phyloP scores from a whole-genome alignment of 2,888 invertebrate species.

The Trichogramma evanescens region DNA sequence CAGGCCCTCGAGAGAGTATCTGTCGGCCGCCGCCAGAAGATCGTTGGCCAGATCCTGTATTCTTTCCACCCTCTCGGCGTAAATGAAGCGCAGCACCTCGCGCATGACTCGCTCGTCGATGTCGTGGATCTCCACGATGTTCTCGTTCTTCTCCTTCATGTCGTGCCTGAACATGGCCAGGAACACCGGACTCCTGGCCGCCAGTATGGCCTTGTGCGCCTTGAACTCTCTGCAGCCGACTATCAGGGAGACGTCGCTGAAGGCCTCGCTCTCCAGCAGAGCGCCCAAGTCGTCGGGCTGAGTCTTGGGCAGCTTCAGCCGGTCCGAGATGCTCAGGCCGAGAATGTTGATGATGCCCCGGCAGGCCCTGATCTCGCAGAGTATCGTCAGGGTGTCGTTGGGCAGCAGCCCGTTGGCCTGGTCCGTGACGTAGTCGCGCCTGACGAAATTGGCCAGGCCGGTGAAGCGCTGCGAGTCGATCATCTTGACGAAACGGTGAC shows the following conservation, averaged over 20 bases:
- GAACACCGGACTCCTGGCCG: conserved; percentile 21
- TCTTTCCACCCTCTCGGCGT: conserved; percentile 17
- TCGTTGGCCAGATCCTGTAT: conserved; percentile 18
- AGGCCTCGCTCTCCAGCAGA: conserved; percentile 18
- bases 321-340: conserved; percentile 16
- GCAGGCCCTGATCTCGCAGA: conserved; percentile 19
- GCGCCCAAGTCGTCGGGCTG: conserved; percentile 15
- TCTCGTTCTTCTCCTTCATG: conserved; percentile 21
- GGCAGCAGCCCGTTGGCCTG: conserved; percentile 15
- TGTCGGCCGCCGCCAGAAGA: conserved; percentile 19
- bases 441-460: conserved; percentile 16
- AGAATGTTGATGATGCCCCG: conserved; percentile 18
- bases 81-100: conserved; percentile 19
- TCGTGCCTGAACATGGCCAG: conserved; percentile 20
- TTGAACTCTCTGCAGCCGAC: conserved; percentile 18
- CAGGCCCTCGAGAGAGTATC: conserved; percentile 17
- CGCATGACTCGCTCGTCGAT: conserved; percentile 15
- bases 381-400: conserved; percentile 18
- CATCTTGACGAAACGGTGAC: conserved; percentile 16
- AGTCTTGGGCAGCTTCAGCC: conserved; percentile 11
- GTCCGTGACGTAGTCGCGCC: conserved; percentile 18
- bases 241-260: conserved; percentile 19
- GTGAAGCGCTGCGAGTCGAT: conserved; percentile 14
- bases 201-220: conserved; percentile 19
- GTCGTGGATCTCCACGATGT: conserved; percentile 17